Base-by-base conservation (phyloP, 2,888 invertebrate genomes). In the Sisyra terminalis region DNA sequence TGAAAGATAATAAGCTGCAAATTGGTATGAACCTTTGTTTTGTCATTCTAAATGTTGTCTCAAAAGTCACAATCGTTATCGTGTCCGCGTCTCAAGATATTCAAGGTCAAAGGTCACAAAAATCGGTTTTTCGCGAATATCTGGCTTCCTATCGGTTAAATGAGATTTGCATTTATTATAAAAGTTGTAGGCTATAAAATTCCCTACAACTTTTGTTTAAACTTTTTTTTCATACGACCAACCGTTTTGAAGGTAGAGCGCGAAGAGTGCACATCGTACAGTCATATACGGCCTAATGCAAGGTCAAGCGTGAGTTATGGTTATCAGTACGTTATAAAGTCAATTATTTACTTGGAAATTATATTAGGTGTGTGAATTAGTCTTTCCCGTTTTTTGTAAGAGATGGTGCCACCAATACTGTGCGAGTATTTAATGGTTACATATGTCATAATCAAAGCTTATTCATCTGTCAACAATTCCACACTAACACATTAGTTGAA, bases 181-280 rank as follows among this genome's bases (percentile, higher is more conserved):
- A 35, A 35, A 35, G 13, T 35, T 35, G 35, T 35, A 35, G 35
- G 7, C 4, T n/a, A 35, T 14, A 35, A 35, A 35, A 35, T 35
- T 35, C 35, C 7, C 35, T 35, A 35, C 13, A 35, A 35, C 13
- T 35, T 35, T 35, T 35, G 14, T 13, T 6, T 5, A 35, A 35
- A 35, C 35, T 13, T 4, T 35, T 13, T 35, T 13, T 35, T 35
- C 10, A 9, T 31, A 31, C 31, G 31, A 9, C 10, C 35, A 35
- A 35, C 35, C n/a, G 35, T 14, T 35, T 35, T 35, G n/a, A 13
- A 35, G 35, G 7, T 35, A 35, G 35, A 35, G n/a, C 11, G 35
- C 35, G 13, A 13, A 35, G 14, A 35, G 7, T 13, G 3, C n/a
- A 4, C 35, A 35, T 13, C 35, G 13, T 14, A n/a, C n/a, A 35